Conservation (phyloP, 2,113 vertebrate genomes). For the Dasyornis broadbenti region DNA sequence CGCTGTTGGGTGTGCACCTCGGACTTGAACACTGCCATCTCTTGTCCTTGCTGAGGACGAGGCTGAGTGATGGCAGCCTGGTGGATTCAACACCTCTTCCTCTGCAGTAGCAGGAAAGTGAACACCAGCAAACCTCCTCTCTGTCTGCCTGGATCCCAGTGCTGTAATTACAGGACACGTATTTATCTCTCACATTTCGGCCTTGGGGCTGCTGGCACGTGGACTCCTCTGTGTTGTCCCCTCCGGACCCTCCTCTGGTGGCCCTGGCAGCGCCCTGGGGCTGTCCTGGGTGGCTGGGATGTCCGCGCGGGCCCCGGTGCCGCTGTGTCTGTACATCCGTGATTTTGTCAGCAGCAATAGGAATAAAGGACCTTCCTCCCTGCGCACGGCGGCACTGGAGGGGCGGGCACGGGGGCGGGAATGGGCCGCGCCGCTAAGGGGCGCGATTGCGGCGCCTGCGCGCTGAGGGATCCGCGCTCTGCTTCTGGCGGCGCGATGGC, state of each 20-base stretch:
- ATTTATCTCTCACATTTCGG: not conserved
- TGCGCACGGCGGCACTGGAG: no score
- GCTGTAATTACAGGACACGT: not conserved
- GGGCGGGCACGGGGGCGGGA: not conserved
- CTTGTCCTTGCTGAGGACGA: not conserved
- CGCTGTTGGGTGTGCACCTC: accelerated
- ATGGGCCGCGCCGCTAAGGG: not conserved
- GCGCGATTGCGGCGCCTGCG: not conserved
- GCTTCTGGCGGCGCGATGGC: not conserved
- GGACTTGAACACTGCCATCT: accelerated
- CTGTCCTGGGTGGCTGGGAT: not conserved
- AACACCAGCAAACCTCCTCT: not conserved
- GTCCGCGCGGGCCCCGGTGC: not conserved
- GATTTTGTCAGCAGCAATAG: not conserved
- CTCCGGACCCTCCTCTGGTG: not conserved
- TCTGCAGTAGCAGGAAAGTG: not conserved
- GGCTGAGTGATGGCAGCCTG: not conserved
- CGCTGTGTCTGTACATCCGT: not conserved
- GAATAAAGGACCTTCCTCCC: not conserved
- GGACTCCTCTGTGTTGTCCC: not conserved
- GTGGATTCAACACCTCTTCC: not conserved
- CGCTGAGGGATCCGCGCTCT: not conserved
- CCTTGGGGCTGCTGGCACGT: not conserved
- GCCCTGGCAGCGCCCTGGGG: not conserved
- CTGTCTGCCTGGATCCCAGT: not conserved